Conservation (phyloP, 2,113 vertebrate genomes). For the Phylloscopus trochiloides region DNA sequence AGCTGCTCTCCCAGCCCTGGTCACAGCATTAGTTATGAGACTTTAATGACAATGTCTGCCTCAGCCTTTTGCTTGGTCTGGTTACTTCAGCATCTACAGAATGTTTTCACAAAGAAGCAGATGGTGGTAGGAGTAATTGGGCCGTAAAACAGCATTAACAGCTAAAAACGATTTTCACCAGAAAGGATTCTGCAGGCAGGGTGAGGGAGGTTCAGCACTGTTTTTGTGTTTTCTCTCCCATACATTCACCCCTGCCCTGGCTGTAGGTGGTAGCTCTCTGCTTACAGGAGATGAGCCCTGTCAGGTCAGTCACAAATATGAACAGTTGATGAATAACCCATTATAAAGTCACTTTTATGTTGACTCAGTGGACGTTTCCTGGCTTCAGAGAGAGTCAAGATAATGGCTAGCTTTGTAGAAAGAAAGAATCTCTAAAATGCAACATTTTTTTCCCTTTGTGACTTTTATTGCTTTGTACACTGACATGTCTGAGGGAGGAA, state of each 20-base stretch:
- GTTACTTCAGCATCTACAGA: conserved; percentile 57
- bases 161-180: conserved; percentile 42
- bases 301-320: conserved; percentile 65
- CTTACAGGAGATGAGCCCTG: conserved; percentile 53
- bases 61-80: conserved; percentile 56
- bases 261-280: conserved; percentile 42
- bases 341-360: conserved; percentile 63
- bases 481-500: conserved; percentile 69
- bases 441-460: conserved; percentile 62
- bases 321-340: conserved; percentile 66
- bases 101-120: conserved; percentile 70
- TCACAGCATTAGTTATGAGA: conserved; percentile 19
- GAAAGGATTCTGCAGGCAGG: conserved; percentile 13
- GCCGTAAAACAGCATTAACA: conserved; percentile 42
- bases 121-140: conserved; percentile 65
- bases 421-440: conserved; percentile 66
- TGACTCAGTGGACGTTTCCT: conserved; percentile 65
- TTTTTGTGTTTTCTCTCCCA: conserved; percentile 27
- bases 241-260: conserved; percentile 23
- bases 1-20: conserved; percentile 6
- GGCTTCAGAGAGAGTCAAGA: conserved; percentile 60
- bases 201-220: conserved; percentile 18
- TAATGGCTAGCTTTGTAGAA: conserved; percentile 66
- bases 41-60: conserved; percentile 8
- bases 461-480: conserved; percentile 55